Conservation (phyloP, 2,113 vertebrate genomes). For the Tragulus kanchil region DNA sequence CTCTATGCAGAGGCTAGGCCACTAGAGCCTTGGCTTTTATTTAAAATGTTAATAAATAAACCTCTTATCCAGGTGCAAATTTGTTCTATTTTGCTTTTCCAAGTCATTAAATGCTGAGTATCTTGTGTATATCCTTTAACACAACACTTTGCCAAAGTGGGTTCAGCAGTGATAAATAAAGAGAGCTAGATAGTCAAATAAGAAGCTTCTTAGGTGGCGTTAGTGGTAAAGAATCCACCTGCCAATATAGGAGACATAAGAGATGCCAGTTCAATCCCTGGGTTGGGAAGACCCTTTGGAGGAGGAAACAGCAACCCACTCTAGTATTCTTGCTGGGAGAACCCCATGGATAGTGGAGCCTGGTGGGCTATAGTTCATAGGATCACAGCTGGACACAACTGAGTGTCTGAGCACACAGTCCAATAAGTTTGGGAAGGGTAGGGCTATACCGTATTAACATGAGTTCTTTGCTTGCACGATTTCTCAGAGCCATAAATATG, state of each 20-base stretch:
- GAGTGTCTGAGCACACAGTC: not conserved
- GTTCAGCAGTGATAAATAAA: not conserved
- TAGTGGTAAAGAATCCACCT: not conserved
- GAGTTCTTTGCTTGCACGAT: not conserved
- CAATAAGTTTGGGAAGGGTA: not conserved
- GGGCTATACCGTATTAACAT: not conserved
- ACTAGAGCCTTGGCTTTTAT: not conserved
- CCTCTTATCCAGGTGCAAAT: not conserved
- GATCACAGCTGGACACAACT: not conserved
- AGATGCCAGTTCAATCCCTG: not conserved
- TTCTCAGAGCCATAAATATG: not conserved
- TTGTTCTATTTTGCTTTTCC: conserved; percentile 51
- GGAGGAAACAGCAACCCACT: not conserved
- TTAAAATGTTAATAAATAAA: conserved; percentile 50
- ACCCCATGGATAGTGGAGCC: not conserved
- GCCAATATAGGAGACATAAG: not conserved
- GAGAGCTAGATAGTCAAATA: not conserved
- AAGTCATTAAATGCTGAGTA: not conserved
- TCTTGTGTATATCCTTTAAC: not conserved
- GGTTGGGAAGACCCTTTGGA: not conserved
- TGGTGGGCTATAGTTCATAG: not conserved
- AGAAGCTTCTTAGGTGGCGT: not conserved
- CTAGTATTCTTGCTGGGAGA: not conserved
- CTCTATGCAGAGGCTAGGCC: not conserved
- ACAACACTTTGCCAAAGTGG: not conserved